Evolutionary conservation across 2,888 invertebrate species (phyloP).

Genomic region (Caenorhabditis doughertyi): DNA sequence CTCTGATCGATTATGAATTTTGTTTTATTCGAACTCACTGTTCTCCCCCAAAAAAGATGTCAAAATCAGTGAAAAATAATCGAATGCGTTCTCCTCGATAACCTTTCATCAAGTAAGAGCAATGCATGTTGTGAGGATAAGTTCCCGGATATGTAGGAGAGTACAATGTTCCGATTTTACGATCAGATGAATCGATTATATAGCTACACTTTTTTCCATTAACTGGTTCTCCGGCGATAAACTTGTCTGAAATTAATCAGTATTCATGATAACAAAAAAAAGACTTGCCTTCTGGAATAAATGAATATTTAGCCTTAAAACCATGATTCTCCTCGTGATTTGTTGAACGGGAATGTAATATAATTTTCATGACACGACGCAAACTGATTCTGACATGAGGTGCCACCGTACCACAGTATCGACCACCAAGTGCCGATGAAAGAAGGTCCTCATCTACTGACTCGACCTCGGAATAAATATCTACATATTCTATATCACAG

Average conservation of each 20-base stretch:
- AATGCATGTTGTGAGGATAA: conserved; percentile 87
- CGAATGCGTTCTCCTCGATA: conserved; percentile 93
- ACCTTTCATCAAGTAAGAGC: conserved; percentile 89
- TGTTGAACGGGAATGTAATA: conserved; percentile 83
- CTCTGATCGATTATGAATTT: neutral
- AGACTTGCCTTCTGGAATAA: conserved; percentile 83
- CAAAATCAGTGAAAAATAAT: conserved; percentile 97
- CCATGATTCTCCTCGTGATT: conserved; percentile 78
- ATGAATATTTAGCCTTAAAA: conserved; percentile 83
- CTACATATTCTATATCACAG: conserved; percentile 84
- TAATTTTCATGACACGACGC: conserved; percentile 83
- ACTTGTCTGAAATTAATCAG: conserved; percentile 71
- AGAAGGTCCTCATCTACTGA: conserved; percentile 82
- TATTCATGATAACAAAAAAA: no score
- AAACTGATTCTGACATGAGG: conserved; percentile 83
- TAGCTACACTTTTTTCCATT: conserved; percentile 74
- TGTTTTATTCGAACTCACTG: no score
- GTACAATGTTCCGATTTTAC: conserved; percentile 89
- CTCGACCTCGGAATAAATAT: conserved; percentile 84
- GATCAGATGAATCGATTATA: conserved; percentile 73
- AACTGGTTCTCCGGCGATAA: conserved; percentile 75
- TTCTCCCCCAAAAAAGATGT: conserved; percentile 97
- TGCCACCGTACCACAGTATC: conserved; percentile 84
- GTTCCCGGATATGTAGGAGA: conserved; percentile 99
- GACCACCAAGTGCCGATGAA: conserved; percentile 83